Percentiles rank a stretch among this genome's conserved stretches.
Conservation (phyloP, 2,797 vertebrate species). For the Parambassis ranga region DNA sequence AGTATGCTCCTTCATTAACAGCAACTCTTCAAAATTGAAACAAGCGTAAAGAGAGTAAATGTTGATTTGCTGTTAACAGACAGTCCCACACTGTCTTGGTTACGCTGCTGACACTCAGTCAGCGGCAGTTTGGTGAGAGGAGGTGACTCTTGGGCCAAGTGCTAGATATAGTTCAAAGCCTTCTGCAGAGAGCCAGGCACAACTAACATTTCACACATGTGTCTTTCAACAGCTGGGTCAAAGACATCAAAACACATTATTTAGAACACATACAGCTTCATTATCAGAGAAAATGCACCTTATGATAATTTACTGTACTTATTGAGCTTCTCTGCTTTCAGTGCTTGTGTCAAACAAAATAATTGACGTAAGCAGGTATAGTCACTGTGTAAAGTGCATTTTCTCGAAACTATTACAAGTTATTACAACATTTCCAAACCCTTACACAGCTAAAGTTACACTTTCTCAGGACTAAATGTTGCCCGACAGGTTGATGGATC, state of each 20-base stretch:
- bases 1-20: constrained; percentile 29
- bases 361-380: not conserved
- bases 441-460: constrained; percentile 55
- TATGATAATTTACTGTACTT: not conserved
- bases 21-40: not conserved
- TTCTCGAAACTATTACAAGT: not conserved
- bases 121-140: constrained; percentile 22
- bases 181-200: constrained; percentile 24
- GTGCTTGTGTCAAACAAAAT: too few relatives aligned
- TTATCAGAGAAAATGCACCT: constrained; percentile 31
- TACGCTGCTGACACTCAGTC: constrained; percentile 24
- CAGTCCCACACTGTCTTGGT: constrained; percentile 48
- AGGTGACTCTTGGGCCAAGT: constrained; percentile 9
- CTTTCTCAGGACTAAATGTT: constrained; percentile 66
- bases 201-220: constrained; percentile 45
- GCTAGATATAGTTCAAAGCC: not conserved
- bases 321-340: not conserved
- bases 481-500: constrained; percentile 61
- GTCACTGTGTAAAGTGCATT: constrained; percentile 15
- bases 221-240: not conserved
- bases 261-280: not conserved
- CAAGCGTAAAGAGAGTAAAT: not conserved
- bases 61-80: not conserved
- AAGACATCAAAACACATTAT: constrained; percentile 8
- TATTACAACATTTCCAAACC: not conserved